Evolutionary conservation across 2,797 vertebrate genomes (phyloP), one percentile per base, ranked within the genome.

Genomic region (Amblyopsis hoosieri): DNA sequence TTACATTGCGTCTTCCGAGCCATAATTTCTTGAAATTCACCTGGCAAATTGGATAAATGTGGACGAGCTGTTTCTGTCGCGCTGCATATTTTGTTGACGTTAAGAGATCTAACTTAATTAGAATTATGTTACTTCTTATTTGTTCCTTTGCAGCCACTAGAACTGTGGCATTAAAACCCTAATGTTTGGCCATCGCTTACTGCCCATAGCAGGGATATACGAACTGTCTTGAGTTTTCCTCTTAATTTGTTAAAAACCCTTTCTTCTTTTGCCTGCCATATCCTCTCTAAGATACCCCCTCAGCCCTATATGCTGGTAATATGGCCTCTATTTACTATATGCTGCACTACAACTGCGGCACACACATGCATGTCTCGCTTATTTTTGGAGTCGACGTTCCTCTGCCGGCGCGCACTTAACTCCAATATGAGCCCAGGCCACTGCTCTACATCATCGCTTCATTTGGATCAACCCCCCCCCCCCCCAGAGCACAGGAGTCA

Each of bases 381-480:
- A 71, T 69, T 72, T 66, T 70, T 47, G 49, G 49, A 62, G 48
- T 81, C 60, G 62, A 77, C 78, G 62, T 80, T 80, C 45, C 57
- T 78, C 71, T 45, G 50, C 62, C 64, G 57, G 67, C 66, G 59
- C 71, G 78, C 70, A 54, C 71, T 79, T 76, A 64, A 73, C 76
- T 84, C 79, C 63, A 79, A 60, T 76, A 74, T 66, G 65, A 79
- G 83, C 74, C 81, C 73, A 74, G 74, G 81, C 87, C 88, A 89
- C 79, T 89, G 89, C 91, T 84, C 91, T 91, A 90, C 88, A 91
- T 92, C 89, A 90, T 90, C 88, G 89, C 89, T 92, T 91, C 87
- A 87, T 90, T 90, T 89, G 85, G 86, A 87, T 88, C 88, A 90
- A 89, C 86, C 87, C 88, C n/a, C n/a, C n/a, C n/a, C n/a, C n/a